These are phyloP conservation scores for Etheostoma cragini DNA, from an alignment of 2,113 vertebrate genomes.

Conservation along the genomic window DNA sequence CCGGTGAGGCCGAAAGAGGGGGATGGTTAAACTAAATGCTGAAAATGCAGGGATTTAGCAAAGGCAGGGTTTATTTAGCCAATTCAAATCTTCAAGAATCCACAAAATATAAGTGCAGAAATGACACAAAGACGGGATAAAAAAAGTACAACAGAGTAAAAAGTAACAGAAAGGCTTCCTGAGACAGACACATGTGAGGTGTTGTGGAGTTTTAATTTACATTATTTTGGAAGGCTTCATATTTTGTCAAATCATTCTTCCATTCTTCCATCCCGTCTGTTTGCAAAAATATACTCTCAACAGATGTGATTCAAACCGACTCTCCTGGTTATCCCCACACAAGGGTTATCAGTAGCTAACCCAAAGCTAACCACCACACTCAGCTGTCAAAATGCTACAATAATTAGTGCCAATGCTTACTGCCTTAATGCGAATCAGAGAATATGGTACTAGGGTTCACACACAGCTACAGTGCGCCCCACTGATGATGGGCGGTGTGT, in stretches of 20 bases:
- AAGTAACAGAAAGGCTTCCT: slow-evolving; percentile 43
- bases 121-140: slow-evolving; percentile 27
- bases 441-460: slow-evolving; percentile 83
- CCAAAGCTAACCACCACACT: slow-evolving; percentile 70
- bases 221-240: slow-evolving; percentile 55
- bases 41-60: slow-evolving; percentile 72
- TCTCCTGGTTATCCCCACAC: slow-evolving; percentile 62
- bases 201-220: slow-evolving; percentile 48
- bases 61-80: slow-evolving; percentile 72
- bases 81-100: slow-evolving; percentile 54
- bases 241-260: slow-evolving; percentile 53
- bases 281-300: slow-evolving; percentile 69
- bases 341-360: slow-evolving; percentile 71
- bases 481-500: slow-evolving; percentile 77
- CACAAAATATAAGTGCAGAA: slow-evolving; percentile 32
- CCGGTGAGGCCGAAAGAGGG: slow-evolving; percentile 71
- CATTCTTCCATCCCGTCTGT: slow-evolving; percentile 72
- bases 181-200: slow-evolving; percentile 62
- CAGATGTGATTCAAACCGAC: slow-evolving; percentile 71
- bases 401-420: slow-evolving; percentile 93
- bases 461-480: slow-evolving; percentile 75
- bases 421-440: slow-evolving; percentile 92
- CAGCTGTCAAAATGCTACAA: slow-evolving; percentile 77
- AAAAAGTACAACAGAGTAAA: slow-evolving; percentile 53
- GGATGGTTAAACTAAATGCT: slow-evolving; percentile 66